Percentiles rank a stretch among this genome's conserved stretches.
Evolutionary conservation across 2,113 vertebrate species (phyloP).

Genomic region (Lepisosteus osseus): DNA sequence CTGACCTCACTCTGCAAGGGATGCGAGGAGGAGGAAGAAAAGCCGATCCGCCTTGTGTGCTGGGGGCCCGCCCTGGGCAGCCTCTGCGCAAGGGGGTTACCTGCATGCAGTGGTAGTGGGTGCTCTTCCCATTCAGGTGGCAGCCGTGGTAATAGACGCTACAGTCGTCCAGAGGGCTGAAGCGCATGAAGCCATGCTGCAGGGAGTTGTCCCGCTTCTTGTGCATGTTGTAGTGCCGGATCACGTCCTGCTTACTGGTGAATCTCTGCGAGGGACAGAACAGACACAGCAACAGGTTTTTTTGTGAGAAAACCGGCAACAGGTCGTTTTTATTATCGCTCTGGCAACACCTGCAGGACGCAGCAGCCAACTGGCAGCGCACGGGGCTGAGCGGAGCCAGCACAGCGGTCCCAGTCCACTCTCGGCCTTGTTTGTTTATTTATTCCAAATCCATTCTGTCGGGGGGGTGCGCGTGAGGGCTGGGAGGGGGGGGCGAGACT

Average conservation of each 20-base stretch:
- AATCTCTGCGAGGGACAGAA: conserved; percentile 81
- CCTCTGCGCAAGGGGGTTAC: conserved; percentile 52
- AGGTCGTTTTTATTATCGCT: conserved; percentile 58
- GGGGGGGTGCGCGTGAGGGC: neutral
- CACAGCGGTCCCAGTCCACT: conserved; percentile 36
- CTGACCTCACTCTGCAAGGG: no score
- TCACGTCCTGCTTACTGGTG: conserved; percentile 98
- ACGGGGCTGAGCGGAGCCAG: conserved; percentile 38
- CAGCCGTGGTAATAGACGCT: conserved; percentile 98
- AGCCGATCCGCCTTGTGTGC: no score
- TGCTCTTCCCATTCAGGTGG: conserved; percentile 98
- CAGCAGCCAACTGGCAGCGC: conserved; percentile 58
- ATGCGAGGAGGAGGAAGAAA: neutral
- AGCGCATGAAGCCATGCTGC: conserved; percentile 99
- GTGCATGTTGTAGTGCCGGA: conserved; percentile 99
- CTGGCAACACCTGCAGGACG: conserved; percentile 64
- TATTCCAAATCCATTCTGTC: conserved; percentile 35
- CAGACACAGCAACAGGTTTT: conserved; percentile 56
- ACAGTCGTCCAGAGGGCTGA: conserved; percentile 98
- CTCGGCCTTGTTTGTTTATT: conserved; percentile 38
- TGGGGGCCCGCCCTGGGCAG: neutral
- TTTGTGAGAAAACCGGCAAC: conserved; percentile 54
- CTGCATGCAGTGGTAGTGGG: conserved; percentile 99
- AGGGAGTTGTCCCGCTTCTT: conserved; percentile 98
- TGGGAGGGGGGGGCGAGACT: no score